phyloP scores from a whole-genome alignment of 1,140 invertebrate species.

The Cheumatopsyche charites region DNA sequence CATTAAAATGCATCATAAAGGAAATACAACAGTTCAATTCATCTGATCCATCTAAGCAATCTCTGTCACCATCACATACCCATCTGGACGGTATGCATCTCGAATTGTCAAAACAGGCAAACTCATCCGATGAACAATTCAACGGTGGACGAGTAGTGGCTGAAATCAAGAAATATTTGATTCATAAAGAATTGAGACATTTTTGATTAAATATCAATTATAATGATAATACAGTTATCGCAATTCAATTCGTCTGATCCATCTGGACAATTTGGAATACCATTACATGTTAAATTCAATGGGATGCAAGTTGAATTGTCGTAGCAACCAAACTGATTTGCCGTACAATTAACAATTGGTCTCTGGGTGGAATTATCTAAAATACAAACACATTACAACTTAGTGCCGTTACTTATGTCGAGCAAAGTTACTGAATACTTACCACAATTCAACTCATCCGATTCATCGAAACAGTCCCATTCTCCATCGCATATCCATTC shows the following conservation, averaged over 20 bases:
- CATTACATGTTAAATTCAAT: background rate
- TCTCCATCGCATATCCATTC: background rate
- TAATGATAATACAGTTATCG: too few species aligned
- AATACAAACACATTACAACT: background rate
- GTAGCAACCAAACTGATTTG: background rate
- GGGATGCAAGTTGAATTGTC: background rate
- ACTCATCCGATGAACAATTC: background rate
- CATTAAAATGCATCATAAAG: background rate
- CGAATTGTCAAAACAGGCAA: background rate
- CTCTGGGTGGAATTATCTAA: background rate
- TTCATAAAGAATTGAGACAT: too few species aligned
- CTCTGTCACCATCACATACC: background rate
- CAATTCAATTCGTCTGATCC: background rate
- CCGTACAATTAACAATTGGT: background rate
- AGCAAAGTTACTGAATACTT: background rate
- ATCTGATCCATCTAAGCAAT: background rate
- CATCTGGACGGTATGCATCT: background rate
- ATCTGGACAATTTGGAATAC: background rate
- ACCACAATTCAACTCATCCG: background rate
- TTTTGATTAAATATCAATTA: too few species aligned
- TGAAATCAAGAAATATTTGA: too few species aligned
- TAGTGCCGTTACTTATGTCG: background rate
- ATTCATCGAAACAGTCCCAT: background rate
- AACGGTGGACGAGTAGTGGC: background rate
- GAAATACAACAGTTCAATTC: background rate